Evolutionary conservation across 2,797 vertebrate genomes (phyloP), one percentile per base, ranked within the genome.

Genomic region (Ceryle rudis): DNA sequence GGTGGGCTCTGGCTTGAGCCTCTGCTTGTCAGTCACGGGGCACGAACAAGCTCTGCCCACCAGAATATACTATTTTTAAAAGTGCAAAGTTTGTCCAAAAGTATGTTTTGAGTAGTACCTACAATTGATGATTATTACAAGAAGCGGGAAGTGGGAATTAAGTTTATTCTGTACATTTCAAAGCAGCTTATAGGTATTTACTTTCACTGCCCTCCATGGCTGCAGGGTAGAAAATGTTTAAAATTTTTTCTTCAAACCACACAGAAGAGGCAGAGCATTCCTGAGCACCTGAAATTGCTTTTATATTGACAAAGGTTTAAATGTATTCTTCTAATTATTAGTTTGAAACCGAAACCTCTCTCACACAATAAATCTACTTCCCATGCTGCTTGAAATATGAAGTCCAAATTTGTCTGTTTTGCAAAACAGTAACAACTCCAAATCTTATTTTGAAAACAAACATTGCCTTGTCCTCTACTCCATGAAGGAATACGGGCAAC

Each of bases 251-350:
- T 82, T 86, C 54, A 73, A 91, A 82, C 77, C 55, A 61, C 60
- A 92, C 42, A 73, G 74, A 93, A 90, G 62, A 90, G 67, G 44
- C 42, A 93, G 62, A 78, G 49, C 51, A 77, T 80, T 93, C 82
- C 78, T 52, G 33, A 86, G 44, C 46, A 89, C 85, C 86, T 82
- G 78, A 89, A 90, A 84, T 69, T 22, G 39, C 23, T 86, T 82
- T 33, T 55, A 10, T 62, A 73, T 25, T 52, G 64, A 78, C 33
- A 77, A 73, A 64, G 37, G 17, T 73, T 92, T 83, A 80, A 86
- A 80, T 33, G 25, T 65, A 44, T 82, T 93, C 33, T 79, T 72
- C 52, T 71, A 67, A 82, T 81, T 70, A 60, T 42, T 80, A 26
- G 33, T 70, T 92, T 90, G 83, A 86, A 81, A 77, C 52, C 39